Evolutionary conservation across 2,113 vertebrate genomes (phyloP).

Genomic region (Melierax canorus): DNA sequence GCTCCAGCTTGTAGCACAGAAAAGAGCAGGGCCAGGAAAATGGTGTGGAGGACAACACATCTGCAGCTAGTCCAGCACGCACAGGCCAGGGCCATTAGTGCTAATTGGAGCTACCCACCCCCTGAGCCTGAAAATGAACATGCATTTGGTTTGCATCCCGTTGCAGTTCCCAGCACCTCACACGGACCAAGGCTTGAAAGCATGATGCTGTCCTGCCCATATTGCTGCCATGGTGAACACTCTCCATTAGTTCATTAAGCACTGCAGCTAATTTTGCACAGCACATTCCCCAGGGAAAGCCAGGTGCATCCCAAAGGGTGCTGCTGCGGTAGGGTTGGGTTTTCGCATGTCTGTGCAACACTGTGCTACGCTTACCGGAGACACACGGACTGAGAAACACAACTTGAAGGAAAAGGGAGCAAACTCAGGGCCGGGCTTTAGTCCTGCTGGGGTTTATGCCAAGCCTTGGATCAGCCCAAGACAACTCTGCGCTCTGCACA

Average conservation of each 20-base stretch:
- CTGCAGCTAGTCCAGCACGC: neutral
- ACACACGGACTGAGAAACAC: accelerated
- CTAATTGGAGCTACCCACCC: neutral
- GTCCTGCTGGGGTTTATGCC: neutral
- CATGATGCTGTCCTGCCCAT: accelerated
- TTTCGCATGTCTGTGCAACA: accelerated
- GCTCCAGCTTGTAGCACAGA: neutral
- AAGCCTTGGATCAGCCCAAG: neutral
- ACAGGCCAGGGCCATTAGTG: neutral
- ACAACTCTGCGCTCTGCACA: neutral
- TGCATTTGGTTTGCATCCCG: accelerated
- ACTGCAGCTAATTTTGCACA: neutral
- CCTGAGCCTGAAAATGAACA: neutral
- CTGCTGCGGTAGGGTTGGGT: neutral
- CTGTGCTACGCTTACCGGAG: accelerated
- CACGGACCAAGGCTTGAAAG: accelerated
- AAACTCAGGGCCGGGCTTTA: neutral
- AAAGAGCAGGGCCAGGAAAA: neutral
- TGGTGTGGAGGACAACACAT: accelerated
- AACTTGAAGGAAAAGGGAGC: neutral
- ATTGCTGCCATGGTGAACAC: accelerated
- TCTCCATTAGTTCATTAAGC: neutral
- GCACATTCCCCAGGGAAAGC: neutral
- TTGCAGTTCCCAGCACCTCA: neutral
- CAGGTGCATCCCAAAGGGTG: accelerated